Conservation (phyloP, 2,797 vertebrate species). For the Pangasius macronema region DNA sequence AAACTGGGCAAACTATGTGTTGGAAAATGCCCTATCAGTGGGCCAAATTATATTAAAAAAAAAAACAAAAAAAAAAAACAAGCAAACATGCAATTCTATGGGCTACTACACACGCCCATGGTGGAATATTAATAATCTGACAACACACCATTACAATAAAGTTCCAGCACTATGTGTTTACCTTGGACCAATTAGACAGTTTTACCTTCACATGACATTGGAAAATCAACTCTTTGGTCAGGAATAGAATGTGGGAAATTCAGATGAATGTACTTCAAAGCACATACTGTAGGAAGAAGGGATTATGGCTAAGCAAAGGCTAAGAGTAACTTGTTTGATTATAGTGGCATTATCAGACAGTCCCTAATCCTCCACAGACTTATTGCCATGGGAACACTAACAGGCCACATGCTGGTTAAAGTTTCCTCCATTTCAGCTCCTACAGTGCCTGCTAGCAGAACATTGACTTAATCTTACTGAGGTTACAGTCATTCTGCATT, state of each 20-base stretch:
- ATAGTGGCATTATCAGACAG: constrained; percentile 60
- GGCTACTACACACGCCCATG: not conserved
- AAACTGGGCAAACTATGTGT: too few species aligned
- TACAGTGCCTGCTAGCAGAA: not conserved
- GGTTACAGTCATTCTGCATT: constrained; percentile 34
- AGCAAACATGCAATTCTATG: not conserved
- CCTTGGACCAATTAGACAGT: not conserved
- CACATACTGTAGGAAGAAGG: constrained; percentile 68
- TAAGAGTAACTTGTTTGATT: constrained; percentile 53
- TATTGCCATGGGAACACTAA: constrained; percentile 63
- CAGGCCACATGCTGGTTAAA: constrained; percentile 33
- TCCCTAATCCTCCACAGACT: constrained; percentile 62
- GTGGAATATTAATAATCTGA: not conserved
- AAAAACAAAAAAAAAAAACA: not conserved
- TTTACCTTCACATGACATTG: constrained; percentile 51
- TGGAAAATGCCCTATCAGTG: not conserved
- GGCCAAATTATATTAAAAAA: not conserved
- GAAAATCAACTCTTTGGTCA: constrained; percentile 30
- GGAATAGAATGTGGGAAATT: constrained; percentile 24
- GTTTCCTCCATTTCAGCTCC: constrained; percentile 23
- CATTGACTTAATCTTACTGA: constrained; percentile 12
- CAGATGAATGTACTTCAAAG: constrained; percentile 72
- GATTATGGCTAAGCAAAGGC: constrained; percentile 59
- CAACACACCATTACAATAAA: not conserved
- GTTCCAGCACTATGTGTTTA: not conserved